These are phyloP conservation scores for Acanthurus tractus DNA, from an alignment of 2,797 vertebrate species.

Conservation along the genomic window DNA sequence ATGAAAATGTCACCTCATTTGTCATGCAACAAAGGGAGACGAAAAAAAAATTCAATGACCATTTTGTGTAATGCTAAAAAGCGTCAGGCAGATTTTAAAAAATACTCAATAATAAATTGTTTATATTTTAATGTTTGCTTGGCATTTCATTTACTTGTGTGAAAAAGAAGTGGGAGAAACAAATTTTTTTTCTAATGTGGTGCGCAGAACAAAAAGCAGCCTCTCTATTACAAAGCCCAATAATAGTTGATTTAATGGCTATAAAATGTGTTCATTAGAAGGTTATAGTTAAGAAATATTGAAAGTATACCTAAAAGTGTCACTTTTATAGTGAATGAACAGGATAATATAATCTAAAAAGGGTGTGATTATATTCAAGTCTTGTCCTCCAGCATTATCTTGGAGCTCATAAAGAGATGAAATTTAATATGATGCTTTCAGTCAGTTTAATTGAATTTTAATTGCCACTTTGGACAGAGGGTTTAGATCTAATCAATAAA, in stretches of 20 bases:
- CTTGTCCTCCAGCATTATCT: slow-evolving; percentile 99
- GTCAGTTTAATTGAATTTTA: slow-evolving; percentile 99
- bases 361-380: slow-evolving; percentile 98
- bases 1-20: background rate
- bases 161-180: slow-evolving; percentile 48
- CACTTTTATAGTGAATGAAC: slow-evolving; percentile 99
- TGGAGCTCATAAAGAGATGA: slow-evolving; percentile 98
- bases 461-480: slow-evolving; percentile 99
- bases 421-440: slow-evolving; percentile 99
- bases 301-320: slow-evolving; percentile 99
- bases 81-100: slow-evolving; percentile 19
- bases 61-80: slow-evolving; percentile 9
- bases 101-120: slow-evolving; percentile 12
- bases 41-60: slow-evolving; percentile 11
- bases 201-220: slow-evolving; percentile 92
- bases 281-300: slow-evolving; percentile 99
- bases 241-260: slow-evolving; percentile 99
- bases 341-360: slow-evolving; percentile 99
- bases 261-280: slow-evolving; percentile 99
- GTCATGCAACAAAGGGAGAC: slow-evolving; percentile 3
- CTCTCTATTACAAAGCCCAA: slow-evolving; percentile 97
- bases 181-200: slow-evolving; percentile 90
- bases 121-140: slow-evolving; percentile 38
- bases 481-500: slow-evolving; percentile 99
- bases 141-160: slow-evolving; percentile 47